Base-by-base conservation (phyloP, 2,113 vertebrate species). In the Hippoglossus stenolepis region DNA sequence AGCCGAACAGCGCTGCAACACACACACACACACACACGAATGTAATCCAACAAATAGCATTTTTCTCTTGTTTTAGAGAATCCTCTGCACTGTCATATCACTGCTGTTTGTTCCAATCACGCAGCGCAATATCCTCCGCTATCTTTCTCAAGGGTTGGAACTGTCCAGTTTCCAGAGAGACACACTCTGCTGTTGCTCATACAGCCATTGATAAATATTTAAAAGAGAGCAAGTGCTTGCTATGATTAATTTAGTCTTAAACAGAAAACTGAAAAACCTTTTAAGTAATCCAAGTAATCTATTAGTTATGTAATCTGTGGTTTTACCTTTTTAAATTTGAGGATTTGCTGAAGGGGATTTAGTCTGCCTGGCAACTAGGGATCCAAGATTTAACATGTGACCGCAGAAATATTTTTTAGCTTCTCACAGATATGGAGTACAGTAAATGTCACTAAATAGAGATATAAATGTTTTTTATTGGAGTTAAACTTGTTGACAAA, bases 81-180 rank as follows among this genome's bases (percentile, higher is more conserved):
- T 84, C 51, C 12, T 63, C 23, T 63, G 82, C 92, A 43, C 40
- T 43, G 40, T 43, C 92, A 93, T 93, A 85, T 94, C 92, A 92
- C 91, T 93, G 90, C 85, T 86, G 88, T 93, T 93, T 90, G 87
- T 88, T 94, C 91, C 83, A 89, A 91, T 91, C 86, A 90, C 43
- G 87, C 70, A 67, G 90, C 43, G 87, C 70, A 67, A 69, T 45
- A 72, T 69, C 59, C 31, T 49, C 31, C 40, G 5, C 3, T 70
- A 65, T 3, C 80, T 93, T 92, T 93, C 91, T 90, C 88, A 90
- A 7, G 13, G 31, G 54, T 28, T 20, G 24, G 11, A 66, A 3
- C 69, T 18, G n/a, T 24, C 12, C 51, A 24, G 15, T 63, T 56
- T 63, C 43, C 10, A 93, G 92, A 93, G 93, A 91, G 73, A 93